phyloP scores from a whole-genome alignment of 2,888 invertebrate species.

The Dasysyrphus tricinctus region DNA sequence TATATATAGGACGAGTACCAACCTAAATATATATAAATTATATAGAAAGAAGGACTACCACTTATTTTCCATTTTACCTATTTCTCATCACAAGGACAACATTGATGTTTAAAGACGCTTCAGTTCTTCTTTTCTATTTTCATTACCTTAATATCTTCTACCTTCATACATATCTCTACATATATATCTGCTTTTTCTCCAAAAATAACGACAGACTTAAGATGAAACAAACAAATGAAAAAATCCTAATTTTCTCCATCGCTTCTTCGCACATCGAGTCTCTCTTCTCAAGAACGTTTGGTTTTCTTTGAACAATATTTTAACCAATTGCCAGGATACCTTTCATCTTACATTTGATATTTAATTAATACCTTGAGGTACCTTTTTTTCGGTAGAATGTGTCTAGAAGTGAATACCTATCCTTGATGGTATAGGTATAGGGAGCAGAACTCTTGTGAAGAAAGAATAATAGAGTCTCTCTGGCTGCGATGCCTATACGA shows the following conservation, averaged over 20 bases:
- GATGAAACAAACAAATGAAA: slow-evolving; percentile 23
- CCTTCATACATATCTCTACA: neutral
- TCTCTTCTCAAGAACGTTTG: neutral
- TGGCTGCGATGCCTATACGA: neutral
- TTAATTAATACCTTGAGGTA: slow-evolving; percentile 62
- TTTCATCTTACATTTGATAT: slow-evolving; percentile 63
- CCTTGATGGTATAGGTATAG: neutral
- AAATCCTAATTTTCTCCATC: slow-evolving; percentile 40
- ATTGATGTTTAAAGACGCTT: slow-evolving; percentile 43
- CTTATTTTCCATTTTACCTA: slow-evolving; percentile 20
- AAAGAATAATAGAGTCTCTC: slow-evolving; percentile 18
- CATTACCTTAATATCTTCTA: slow-evolving; percentile 18
- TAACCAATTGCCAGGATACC: slow-evolving; percentile 61
- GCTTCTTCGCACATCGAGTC: slow-evolving; percentile 16
- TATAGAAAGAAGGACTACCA: slow-evolving; percentile 13
- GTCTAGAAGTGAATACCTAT: neutral
- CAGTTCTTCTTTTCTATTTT: slow-evolving; percentile 24
- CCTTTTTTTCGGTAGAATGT: neutral
- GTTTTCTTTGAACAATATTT: slow-evolving; percentile 30
- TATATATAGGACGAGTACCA: neutral
- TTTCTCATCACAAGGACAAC: slow-evolving; percentile 30
- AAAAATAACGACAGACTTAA: slow-evolving; percentile 14
- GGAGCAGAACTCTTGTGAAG: neutral
- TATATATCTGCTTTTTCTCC: neutral
- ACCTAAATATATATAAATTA: neutral